A percentile compares a stretch with the other conserved stretches of the same genome.
Evolutionary conservation across 92 coral and sea anemone species (phyloP).

Genomic region (Paragorgia papillata): DNA sequence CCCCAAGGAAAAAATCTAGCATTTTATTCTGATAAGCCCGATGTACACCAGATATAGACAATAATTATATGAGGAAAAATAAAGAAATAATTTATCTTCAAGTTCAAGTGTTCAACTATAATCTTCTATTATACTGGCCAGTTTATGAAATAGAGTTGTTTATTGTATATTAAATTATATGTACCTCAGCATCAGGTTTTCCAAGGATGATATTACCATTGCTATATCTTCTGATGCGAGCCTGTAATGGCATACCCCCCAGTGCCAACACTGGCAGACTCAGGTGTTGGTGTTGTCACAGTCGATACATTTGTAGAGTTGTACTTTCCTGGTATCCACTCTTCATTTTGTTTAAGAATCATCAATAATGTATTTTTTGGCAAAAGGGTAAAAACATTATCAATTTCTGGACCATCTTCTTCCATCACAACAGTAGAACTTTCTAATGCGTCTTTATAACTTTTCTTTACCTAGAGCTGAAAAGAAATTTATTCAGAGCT

Average conservation of each 20-base stretch:
- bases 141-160: not conserved
- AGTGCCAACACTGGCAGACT: too few relatives aligned
- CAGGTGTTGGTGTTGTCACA: too few relatives aligned
- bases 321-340: constrained; percentile 29
- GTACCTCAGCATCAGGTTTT: constrained; percentile 32
- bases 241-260: not conserved
- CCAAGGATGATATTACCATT: constrained; percentile 23
- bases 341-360: constrained; percentile 14
- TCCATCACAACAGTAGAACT: too few relatives aligned
- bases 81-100: too few relatives aligned
- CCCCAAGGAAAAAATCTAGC: not conserved
- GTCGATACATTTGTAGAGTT: too few relatives aligned
- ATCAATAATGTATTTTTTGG: constrained; percentile 19
- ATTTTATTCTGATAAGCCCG: not conserved
- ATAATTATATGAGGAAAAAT: too few relatives aligned
- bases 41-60: too few relatives aligned
- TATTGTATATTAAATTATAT: not conserved
- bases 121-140: not conserved
- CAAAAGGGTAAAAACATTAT: constrained; percentile 31
- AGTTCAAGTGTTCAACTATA: not conserved
- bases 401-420: constrained; percentile 39
- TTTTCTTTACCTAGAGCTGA: constrained; percentile 4
- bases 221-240: not conserved
- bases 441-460: constrained; percentile 5
- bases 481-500: not conserved